Evolutionary conservation across 1,140 invertebrate genomes (phyloP), one percentile per base, ranked within the genome.

Genomic region (Heliconius hewitsoni): DNA sequence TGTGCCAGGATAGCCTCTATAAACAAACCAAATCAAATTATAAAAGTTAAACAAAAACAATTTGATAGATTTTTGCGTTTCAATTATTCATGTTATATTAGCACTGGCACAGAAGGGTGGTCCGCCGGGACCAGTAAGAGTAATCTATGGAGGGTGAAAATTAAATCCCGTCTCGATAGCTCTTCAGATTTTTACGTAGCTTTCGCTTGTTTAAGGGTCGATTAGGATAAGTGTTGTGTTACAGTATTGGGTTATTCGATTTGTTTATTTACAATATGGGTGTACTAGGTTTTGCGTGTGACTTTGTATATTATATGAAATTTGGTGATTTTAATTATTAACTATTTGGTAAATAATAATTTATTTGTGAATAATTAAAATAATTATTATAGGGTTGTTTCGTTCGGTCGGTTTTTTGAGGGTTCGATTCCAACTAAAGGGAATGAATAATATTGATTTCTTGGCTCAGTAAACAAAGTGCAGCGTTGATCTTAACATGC

Each of bases 91-190:
- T 66, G 60, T 66, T 76, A 71, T 76, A 70, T 70, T 70, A 50
- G 66, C 60, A 76, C 55, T 66, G 66, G 55, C 42, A 76, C 60
- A 76, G 57, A 76, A 76, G 74, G 74, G 74, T 23, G 55, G 74
- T 66, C 74, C 74, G 57, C 39, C 77, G 80, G 74, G 80, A 81
- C 72, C 76, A 39, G 79, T 52, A 19, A 18, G 50, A 18, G 50
- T 75, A 81, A 81, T 81, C 80, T 73, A 72, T 77, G 72, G 72
- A 46, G 80, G 80, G 80, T 81, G 80, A 77, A 81, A 81, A 81
- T 81, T 81, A 73, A 77, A 81, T 81, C 76, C 72, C 46, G 76
- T 74, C 76, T 77, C 76, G 80, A 81, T 77, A 73, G 76, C 76
- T 60, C 80, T 81, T 77, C 52, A 77, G 80, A 81, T 81, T 81